phyloP scores from a whole-genome alignment of 2,113 vertebrate genomes.

The Rhinoptilus africanus region DNA sequence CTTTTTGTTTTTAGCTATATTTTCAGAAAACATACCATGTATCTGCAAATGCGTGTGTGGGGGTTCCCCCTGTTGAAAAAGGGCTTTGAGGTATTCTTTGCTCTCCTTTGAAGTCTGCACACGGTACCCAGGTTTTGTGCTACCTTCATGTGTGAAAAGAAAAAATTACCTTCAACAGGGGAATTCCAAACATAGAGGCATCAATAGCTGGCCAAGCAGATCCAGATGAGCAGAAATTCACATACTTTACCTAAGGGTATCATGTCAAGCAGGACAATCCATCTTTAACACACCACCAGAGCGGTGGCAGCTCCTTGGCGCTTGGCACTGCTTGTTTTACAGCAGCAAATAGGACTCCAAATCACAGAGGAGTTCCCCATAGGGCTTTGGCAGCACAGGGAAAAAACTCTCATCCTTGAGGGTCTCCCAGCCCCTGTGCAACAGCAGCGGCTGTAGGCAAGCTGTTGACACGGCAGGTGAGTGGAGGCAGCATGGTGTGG shows the following conservation, averaged over 20 bases:
- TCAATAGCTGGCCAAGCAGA: not conserved
- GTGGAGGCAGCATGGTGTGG: not conserved
- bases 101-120: not conserved
- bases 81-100: not conserved
- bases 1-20: not conserved
- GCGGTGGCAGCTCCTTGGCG: accelerated
- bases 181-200: not conserved
- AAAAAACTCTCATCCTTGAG: not conserved
- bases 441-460: not conserved
- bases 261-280: not conserved
- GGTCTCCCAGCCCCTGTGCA: not conserved
- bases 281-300: not conserved
- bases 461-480: not conserved
- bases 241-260: not conserved
- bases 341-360: not conserved
- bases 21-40: not conserved
- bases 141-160: not conserved
- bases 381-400: not conserved
- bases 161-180: not conserved
- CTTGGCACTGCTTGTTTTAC: not conserved
- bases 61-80: not conserved
- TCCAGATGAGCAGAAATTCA: not conserved
- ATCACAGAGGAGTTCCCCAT: not conserved
- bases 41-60: not conserved
- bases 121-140: not conserved